These are phyloP conservation scores for Nasonovia ribisnigri DNA, from an alignment of 2,888 invertebrate species.

Conservation along the genomic window DNA sequence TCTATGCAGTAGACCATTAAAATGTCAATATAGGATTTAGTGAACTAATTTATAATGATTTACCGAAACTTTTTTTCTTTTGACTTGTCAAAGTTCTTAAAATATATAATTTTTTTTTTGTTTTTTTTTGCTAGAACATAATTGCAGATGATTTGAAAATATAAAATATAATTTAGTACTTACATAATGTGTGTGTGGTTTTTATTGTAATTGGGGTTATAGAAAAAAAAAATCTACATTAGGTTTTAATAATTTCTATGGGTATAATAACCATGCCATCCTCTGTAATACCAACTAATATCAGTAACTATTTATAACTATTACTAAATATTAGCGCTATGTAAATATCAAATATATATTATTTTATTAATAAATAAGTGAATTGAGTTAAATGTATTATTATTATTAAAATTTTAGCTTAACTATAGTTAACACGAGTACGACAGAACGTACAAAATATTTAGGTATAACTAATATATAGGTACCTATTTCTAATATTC, in stretches of 20 bases:
- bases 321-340: background rate
- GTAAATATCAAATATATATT: background rate
- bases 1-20: background rate
- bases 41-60: background rate
- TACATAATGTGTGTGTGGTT: too few relatives aligned
- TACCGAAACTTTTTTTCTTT: background rate
- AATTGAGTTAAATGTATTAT: background rate
- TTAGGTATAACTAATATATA: too few relatives aligned
- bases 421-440: background rate
- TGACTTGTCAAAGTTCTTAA: too few relatives aligned
- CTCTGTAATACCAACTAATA: too few relatives aligned
- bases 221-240: background rate
- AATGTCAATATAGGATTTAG: background rate
- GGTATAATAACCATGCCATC: background rate
- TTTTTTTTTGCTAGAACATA: background rate
- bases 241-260: background rate
- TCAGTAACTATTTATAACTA: background rate
- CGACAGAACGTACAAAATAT: background rate
- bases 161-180: background rate
- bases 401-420: background rate
- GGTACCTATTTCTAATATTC: too few relatives aligned
- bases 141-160: background rate
- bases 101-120: background rate
- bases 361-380: background rate
- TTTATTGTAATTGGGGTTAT: background rate